These are phyloP conservation scores for Drosophila ogumai DNA, from an alignment of 1,140 invertebrate species.

Conservation along the genomic window DNA sequence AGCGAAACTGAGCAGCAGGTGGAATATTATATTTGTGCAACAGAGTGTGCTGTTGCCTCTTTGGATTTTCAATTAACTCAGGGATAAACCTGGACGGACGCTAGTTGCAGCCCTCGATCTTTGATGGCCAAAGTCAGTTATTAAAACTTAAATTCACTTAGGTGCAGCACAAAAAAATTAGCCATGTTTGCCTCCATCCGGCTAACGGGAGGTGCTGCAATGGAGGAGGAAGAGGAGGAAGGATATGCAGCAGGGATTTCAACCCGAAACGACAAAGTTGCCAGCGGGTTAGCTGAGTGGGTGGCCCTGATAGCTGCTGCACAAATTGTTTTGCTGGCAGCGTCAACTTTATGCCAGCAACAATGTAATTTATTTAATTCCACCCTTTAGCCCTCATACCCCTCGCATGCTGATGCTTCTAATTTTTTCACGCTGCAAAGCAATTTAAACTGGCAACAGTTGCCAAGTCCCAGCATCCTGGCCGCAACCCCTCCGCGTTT, in stretches of 20 bases:
- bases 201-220: constrained; percentile 9
- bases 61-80: constrained; percentile 77
- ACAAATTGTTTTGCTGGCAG: constrained; percentile 77
- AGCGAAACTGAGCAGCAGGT: background rate
- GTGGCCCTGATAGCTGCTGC: constrained; percentile 61
- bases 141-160: constrained; percentile 82
- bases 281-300: constrained; percentile 4
- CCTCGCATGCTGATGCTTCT: constrained; percentile 10
- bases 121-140: constrained; percentile 59
- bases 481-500: constrained; percentile 11
- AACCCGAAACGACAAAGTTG: constrained; percentile 51
- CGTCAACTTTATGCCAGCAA: constrained; percentile 68
- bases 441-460: constrained; percentile 70
- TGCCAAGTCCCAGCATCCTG: constrained; percentile 35
- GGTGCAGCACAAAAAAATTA: constrained; percentile 57
- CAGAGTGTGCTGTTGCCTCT: constrained; percentile 10
- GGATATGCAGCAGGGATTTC: constrained; percentile 26
- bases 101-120: constrained; percentile 20
- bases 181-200: constrained; percentile 67
- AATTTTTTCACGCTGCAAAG: constrained; percentile 47
- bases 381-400: background rate
- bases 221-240: background rate
- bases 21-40: constrained; percentile 27
- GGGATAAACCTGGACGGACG: constrained; percentile 33
- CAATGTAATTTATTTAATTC: constrained; percentile 82